Evolutionary conservation across 1,140 invertebrate genomes (phyloP), one percentile per base, ranked within the genome.

Genomic region (Caerostris darwini): DNA sequence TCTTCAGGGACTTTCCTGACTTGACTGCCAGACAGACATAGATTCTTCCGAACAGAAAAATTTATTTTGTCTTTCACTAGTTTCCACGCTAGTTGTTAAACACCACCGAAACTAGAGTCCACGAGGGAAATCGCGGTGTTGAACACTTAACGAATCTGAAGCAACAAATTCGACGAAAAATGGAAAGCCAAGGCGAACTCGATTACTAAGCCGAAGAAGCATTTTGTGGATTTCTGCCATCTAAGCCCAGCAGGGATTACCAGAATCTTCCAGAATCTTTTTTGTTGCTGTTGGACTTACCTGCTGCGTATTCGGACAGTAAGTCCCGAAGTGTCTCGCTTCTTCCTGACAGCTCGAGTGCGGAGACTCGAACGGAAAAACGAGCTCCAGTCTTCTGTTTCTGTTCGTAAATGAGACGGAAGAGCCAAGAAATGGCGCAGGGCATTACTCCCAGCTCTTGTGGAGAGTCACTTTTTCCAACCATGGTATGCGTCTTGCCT

Each of bases 371-470:
- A 34, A 99, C 98, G 59, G 98, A 96, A 69, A 94, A 94, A 87
- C 98, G 97, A 0, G 98, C 98, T 4, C 98, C 98, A 69, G 98
- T 99, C 96, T 98, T 98, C 95, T 98, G 98, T 94, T 98, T 97
- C 95, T 99, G 98, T 96, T 99, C 98, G 94, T 98, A 97, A 95
- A 99, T 99, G 53, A 98, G 98, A 61, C 98, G 97, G 96, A 99
- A 99, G 64, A 99, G 97, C 99, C 99, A 99, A n/a, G 98, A 97
- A 94, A 99, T 99, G 91, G 98, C 98, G 95, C 98, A 98, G 0
- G 99, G 98, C 89, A 99, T 98, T 10, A 98, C 97, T 7, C 99
- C 98, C 59, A 99, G 96, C 3, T 97, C 97, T 94, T 97, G 97
- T 1, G 97, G 96, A 6, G 97, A 97, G 54, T 98, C 97, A 83